Conservation (phyloP, 2,888 invertebrate genomes). For the Dicycla oo region DNA sequence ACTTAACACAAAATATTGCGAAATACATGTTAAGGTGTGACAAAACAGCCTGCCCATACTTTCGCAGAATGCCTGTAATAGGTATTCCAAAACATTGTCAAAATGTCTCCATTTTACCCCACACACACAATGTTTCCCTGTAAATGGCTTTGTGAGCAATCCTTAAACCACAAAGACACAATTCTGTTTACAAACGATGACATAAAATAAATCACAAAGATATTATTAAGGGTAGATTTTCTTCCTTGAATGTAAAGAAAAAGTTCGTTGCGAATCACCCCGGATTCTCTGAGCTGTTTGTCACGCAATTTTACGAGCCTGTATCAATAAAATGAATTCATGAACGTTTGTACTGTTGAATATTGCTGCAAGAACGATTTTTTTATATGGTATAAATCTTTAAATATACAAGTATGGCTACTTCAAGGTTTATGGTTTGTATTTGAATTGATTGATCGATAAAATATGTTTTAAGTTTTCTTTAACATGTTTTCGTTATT, state of each 20-base stretch:
- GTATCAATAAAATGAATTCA: constrained; percentile 82
- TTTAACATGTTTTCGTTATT: too few species aligned
- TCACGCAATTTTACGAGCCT: constrained; percentile 80
- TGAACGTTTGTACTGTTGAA: constrained; percentile 71
- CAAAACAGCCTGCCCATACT: background rate
- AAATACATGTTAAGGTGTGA: background rate
- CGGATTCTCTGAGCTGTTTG: constrained; percentile 77
- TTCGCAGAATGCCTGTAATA: background rate
- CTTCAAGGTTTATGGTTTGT: constrained; percentile 4
- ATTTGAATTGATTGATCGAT: constrained; percentile 29
- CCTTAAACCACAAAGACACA: constrained; percentile 7
- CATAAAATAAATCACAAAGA: constrained; percentile 40
- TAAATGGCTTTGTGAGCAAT: constrained; percentile 28
- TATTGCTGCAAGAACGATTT: constrained; percentile 51
- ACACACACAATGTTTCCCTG: background rate
- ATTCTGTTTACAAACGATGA: constrained; percentile 34
- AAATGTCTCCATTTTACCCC: background rate
- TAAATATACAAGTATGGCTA: constrained; percentile 19
- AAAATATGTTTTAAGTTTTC: background rate
- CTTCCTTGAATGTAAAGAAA: constrained; percentile 44
- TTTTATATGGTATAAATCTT: constrained; percentile 34
- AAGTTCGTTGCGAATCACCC: constrained; percentile 63
- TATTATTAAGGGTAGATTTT: constrained; percentile 39
- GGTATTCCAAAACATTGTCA: too few species aligned
- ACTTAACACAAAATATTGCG: background rate